phyloP scores from a whole-genome alignment of 2,113 vertebrate genomes.

The Ginglymostoma cirratum region DNA sequence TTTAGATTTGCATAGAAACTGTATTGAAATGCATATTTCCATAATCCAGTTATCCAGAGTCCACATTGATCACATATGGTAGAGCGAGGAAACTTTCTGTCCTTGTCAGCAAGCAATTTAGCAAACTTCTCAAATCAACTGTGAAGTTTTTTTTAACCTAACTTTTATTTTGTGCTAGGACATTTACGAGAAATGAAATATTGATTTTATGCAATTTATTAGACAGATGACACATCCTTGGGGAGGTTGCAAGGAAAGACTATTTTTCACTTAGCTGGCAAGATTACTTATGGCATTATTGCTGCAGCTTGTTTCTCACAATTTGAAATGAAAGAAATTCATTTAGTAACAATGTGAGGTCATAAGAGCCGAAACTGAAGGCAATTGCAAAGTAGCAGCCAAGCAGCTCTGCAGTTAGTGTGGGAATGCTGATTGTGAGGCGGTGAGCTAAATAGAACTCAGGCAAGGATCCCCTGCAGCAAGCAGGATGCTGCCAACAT shows the following conservation, averaged over 20 bases:
- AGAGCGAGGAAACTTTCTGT: neutral
- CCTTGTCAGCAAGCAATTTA: neutral
- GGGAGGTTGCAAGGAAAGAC: neutral
- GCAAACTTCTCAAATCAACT: neutral
- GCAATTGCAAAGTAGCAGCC: neutral
- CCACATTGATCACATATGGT: neutral
- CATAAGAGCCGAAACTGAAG: neutral
- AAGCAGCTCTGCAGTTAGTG: neutral
- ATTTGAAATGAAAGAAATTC: conserved; percentile 6
- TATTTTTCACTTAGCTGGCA: neutral
- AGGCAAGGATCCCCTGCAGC: neutral
- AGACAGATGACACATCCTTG: neutral
- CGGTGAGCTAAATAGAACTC: neutral
- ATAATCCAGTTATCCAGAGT: neutral
- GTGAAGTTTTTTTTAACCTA: neutral
- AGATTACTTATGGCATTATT: neutral
- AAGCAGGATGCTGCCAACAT: neutral
- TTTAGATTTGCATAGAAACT: neutral
- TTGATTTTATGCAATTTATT: conserved; percentile 13
- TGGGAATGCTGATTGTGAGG: neutral
- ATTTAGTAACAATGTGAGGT: neutral
- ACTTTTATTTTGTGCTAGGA: neutral
- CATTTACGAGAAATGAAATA: neutral
- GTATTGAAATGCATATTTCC: neutral
- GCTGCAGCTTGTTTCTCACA: neutral